Evolutionary conservation across 2,797 vertebrate genomes (phyloP).

Genomic region (Echiichthys vipera): DNA sequence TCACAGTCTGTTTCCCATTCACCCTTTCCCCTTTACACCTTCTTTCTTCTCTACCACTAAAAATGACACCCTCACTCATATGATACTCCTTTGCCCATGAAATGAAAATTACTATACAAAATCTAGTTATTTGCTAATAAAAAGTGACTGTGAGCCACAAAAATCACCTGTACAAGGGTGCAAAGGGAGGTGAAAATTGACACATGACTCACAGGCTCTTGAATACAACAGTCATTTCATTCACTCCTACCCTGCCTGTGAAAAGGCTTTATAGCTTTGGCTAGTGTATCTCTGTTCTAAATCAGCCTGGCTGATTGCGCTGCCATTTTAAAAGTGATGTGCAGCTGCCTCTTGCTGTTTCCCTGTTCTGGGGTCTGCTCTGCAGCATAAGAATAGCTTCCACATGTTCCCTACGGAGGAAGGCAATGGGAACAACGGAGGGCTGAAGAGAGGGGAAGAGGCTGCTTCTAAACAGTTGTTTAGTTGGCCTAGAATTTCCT

Average conservation of each 20-base stretch:
- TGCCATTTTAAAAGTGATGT: conserved; percentile 58
- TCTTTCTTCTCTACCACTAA: conserved; percentile 22
- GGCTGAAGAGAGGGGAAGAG: background rate
- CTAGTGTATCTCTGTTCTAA: conserved; percentile 51
- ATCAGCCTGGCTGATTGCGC: conserved; percentile 58
- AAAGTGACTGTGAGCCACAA: background rate
- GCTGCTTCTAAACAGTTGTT: background rate
- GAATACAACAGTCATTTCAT: conserved; percentile 22
- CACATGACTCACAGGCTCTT: background rate
- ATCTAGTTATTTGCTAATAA: conserved; percentile 9
- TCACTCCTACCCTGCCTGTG: conserved; percentile 24
- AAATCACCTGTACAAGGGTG: conserved; percentile 8
- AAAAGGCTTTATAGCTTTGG: conserved; percentile 43
- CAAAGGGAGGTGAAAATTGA: conserved; percentile 11
- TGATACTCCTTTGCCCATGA: conserved; percentile 9
- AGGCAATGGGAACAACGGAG: conserved; percentile 13
- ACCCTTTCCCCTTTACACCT: conserved; percentile 17
- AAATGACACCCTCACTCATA: background rate
- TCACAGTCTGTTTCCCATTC: conserved; percentile 34
- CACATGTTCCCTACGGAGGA: conserved; percentile 67
- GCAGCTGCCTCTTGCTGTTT: conserved; percentile 61
- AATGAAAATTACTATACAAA: conserved; percentile 10
- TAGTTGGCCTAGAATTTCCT: background rate
- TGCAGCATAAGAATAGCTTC: conserved; percentile 70
- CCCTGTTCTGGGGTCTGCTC: conserved; percentile 53